These are phyloP conservation scores for Macaca nemestrina DNA, from an alignment of 2,113 vertebrate genomes.

Conservation along the genomic window DNA sequence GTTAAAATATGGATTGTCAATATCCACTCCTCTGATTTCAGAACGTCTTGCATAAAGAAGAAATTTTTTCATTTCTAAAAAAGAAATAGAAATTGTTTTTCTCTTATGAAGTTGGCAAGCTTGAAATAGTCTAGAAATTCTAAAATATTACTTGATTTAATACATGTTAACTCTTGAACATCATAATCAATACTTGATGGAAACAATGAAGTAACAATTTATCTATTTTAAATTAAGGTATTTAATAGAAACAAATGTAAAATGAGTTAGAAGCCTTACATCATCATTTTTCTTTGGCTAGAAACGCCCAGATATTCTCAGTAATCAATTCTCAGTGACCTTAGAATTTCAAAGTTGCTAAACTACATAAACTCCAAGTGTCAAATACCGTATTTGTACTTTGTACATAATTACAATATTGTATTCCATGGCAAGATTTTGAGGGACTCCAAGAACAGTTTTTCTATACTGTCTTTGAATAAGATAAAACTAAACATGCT, in stretches of 20 bases:
- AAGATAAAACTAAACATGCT: background rate
- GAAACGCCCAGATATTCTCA: background rate
- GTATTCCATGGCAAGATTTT: background rate
- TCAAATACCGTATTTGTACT: background rate
- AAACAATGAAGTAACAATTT: background rate
- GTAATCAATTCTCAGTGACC: background rate
- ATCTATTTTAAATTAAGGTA: background rate
- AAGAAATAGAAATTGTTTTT: conserved; percentile 61
- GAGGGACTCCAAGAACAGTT: background rate
- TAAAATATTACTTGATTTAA: conserved; percentile 26
- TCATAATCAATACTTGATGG: background rate
- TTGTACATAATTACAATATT: background rate
- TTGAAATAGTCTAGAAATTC: background rate
- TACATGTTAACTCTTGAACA: background rate
- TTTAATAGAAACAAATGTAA: background rate
- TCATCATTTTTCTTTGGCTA: background rate
- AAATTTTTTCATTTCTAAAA: conserved; percentile 94
- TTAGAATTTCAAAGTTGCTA: background rate
- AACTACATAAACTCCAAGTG: background rate
- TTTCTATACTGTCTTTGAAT: background rate
- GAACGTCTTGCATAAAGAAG: conserved; percentile 95
- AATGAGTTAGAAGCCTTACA: background rate
- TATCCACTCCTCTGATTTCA: conserved; percentile 97
- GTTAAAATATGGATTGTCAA: conserved; percentile 98
- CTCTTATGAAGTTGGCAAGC: background rate